These are phyloP conservation scores for Coleophora deauratella DNA, from an alignment of 2,888 invertebrate genomes.

Conservation along the genomic window DNA sequence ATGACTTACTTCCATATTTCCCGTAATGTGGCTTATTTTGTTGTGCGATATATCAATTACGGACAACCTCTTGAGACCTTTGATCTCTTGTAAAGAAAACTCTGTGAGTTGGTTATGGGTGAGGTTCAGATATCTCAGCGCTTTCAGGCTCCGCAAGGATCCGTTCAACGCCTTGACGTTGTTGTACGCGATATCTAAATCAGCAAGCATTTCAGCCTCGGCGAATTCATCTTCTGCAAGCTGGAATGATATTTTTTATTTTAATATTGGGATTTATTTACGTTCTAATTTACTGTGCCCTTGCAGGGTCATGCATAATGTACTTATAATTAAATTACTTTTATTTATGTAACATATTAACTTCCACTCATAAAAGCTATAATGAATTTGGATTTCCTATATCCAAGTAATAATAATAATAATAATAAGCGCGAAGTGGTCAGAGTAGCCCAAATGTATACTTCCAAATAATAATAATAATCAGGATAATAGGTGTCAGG, in stretches of 20 bases:
- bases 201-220: slow-evolving; percentile 79
- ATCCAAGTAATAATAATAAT: too few species aligned
- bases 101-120: slow-evolving; percentile 83
- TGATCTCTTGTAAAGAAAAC: slow-evolving; percentile 86
- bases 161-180: slow-evolving; percentile 81
- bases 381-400: too few species aligned
- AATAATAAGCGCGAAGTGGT: too few species aligned
- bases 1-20: slow-evolving; percentile 78
- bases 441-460: too few species aligned
- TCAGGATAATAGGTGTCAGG: too few species aligned
- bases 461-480: too few species aligned
- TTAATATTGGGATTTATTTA: background rate
- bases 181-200: slow-evolving; percentile 82
- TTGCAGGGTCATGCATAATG: too few species aligned
- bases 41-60: slow-evolving; percentile 85
- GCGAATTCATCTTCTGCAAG: slow-evolving; percentile 83
- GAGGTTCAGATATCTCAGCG: slow-evolving; percentile 80
- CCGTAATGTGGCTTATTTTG: slow-evolving; percentile 78
- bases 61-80: slow-evolving; percentile 80
- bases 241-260: slow-evolving; percentile 40
- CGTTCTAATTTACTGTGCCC: too few species aligned
- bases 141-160: slow-evolving; percentile 79
- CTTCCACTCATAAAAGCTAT: too few species aligned
- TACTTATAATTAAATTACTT: too few species aligned
- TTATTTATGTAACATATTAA: too few species aligned